These are phyloP conservation scores for Holothuria leucospilota DNA, from an alignment of 53 echinoderm and acorn worm species.

Conservation along the genomic window DNA sequence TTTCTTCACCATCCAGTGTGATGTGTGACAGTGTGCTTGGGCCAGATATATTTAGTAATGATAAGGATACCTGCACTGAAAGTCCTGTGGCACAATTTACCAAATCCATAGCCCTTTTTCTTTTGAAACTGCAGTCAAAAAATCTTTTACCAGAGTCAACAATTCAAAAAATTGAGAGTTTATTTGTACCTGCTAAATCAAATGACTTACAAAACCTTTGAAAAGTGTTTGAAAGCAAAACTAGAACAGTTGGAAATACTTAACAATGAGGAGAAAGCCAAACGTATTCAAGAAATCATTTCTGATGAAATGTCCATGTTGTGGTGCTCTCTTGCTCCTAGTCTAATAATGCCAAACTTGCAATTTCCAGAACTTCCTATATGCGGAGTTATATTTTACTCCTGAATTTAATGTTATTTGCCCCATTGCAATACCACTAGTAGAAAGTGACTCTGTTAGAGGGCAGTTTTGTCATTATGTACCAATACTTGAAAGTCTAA, in stretches of 20 bases:
- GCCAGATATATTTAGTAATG: constrained; percentile 12
- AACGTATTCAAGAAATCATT: not conserved
- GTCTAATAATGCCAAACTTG: not conserved
- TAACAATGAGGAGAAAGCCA: not conserved
- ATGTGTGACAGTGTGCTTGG: not conserved
- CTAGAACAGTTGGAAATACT: constrained; percentile 3
- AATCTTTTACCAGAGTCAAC: no score
- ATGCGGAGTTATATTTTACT: constrained; percentile 13
- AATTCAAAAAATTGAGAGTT: no score
- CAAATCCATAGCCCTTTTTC: not conserved
- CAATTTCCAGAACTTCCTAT: not conserved
- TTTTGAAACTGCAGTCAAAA: no score
- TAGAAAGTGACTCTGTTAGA: not conserved
- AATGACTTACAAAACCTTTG: not conserved
- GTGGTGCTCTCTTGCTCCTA: constrained; percentile 19
- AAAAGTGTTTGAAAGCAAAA: constrained; percentile 11
- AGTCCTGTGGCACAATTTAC: constrained; percentile 8
- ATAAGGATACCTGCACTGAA: not conserved
- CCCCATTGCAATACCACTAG: not conserved
- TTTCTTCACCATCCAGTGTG: not conserved
- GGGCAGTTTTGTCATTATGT: no score
- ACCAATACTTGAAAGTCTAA: no score
- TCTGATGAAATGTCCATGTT: constrained; percentile 16
- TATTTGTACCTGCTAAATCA: no score
- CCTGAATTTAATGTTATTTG: constrained; percentile 13